These are phyloP conservation scores for Tachysurus vachellii DNA, from an alignment of 2,113 vertebrate species.

Conservation along the genomic window DNA sequence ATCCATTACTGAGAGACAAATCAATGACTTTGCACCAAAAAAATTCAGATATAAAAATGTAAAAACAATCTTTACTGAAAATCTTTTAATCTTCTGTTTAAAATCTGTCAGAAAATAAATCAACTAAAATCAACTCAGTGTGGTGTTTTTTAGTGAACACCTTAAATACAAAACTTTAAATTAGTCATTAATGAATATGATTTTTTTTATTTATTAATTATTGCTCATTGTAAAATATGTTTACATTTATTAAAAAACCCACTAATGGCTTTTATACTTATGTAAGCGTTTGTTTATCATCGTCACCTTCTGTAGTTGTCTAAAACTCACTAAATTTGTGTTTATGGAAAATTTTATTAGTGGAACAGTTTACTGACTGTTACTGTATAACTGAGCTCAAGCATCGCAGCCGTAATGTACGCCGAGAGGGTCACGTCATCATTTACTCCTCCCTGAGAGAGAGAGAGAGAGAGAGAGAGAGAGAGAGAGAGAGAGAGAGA, in stretches of 20 bases:
- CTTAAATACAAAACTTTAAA: not conserved
- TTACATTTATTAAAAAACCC: too few species aligned
- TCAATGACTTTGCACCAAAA: not conserved
- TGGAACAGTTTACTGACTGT: conserved; percentile 63
- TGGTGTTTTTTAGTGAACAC: not conserved
- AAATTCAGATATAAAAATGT: not conserved
- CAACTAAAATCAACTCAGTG: too few species aligned
- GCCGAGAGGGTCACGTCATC: conserved; percentile 80
- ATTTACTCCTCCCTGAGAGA: conserved; percentile 79
- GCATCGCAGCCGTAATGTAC: conserved; percentile 76
- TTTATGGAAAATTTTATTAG: not conserved
- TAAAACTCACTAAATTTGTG: not conserved
- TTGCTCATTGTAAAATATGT: too few species aligned
- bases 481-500: not conserved
- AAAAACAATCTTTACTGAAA: too few species aligned
- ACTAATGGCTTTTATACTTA: too few species aligned
- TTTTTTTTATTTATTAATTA: too few species aligned
- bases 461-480: conserved; percentile 1
- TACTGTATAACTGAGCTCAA: conserved; percentile 70
- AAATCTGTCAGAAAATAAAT: too few species aligned
- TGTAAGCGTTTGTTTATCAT: not conserved
- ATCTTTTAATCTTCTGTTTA: not conserved
- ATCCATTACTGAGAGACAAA: not conserved
- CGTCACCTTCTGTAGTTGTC: too few species aligned
- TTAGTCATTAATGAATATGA: too few species aligned